These are phyloP conservation scores for Meandrina meandrites DNA, from an alignment of 92 coral and sea anemone species.

Conservation along the genomic window DNA sequence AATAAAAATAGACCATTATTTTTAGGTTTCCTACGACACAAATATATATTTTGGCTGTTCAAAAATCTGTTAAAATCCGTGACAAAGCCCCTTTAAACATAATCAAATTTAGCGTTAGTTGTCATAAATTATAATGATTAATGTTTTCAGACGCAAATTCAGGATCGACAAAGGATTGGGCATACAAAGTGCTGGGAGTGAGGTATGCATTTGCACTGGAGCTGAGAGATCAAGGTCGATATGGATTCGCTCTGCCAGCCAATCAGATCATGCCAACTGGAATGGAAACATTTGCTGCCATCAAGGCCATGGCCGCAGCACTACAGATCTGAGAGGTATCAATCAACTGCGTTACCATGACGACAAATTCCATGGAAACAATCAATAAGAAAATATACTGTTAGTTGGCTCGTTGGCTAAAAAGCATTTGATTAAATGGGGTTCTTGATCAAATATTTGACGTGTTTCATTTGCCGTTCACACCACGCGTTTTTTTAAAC, in stretches of 20 bases:
- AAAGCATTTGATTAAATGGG: background rate
- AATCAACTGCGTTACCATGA: background rate
- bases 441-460: background rate
- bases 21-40: too few relatives aligned
- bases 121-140: background rate
- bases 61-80: too few relatives aligned
- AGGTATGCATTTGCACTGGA: slow-evolving; percentile 90
- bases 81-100: too few relatives aligned
- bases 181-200: slow-evolving; percentile 80
- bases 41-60: too few relatives aligned
- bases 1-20: too few relatives aligned
- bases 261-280: slow-evolving; percentile 89
- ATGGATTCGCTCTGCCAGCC: slow-evolving; percentile 84
- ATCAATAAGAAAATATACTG: background rate
- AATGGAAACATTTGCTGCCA: slow-evolving; percentile 80
- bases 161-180: slow-evolving; percentile 91
- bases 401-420: background rate
- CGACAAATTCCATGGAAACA: background rate
- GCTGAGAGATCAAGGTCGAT: slow-evolving; percentile 82
- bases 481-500: background rate
- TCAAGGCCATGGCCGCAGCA: slow-evolving; percentile 72
- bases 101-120: too few relatives aligned
- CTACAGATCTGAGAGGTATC: slow-evolving; percentile 37
- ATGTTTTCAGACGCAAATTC: slow-evolving; percentile 69
- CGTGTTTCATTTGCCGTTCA: background rate